Percentiles rank a stretch among this genome's conserved stretches.
phyloP scores from a whole-genome alignment of 2,888 invertebrate genomes.

The Watsonalla cultraria region DNA sequence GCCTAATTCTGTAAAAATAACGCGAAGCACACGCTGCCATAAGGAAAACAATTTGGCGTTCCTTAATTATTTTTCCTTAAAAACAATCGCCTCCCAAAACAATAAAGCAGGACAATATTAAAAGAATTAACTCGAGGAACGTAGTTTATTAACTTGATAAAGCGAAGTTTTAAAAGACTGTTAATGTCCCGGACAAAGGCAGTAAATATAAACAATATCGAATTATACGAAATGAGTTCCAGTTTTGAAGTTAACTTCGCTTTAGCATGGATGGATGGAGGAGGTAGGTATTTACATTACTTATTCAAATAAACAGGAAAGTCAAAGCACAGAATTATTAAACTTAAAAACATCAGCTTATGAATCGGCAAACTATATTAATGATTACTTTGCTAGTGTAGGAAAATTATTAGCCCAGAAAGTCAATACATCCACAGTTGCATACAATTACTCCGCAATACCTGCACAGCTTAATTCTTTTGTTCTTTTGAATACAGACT shows the following conservation, averaged over 20 bases:
- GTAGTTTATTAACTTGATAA: constrained; percentile 14
- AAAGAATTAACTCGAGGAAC: neutral
- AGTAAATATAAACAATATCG: constrained; percentile 22
- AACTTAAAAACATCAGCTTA: too few relatives aligned
- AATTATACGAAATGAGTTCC: constrained; percentile 17
- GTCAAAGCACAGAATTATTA: too few relatives aligned
- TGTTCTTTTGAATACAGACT: too few relatives aligned
- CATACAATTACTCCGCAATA: too few relatives aligned
- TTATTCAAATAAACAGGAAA: too few relatives aligned
- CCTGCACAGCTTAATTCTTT: too few relatives aligned
- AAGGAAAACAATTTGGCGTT: neutral
- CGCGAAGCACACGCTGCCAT: neutral
- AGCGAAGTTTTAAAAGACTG: constrained; percentile 14
- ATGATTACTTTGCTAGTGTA: too few relatives aligned
- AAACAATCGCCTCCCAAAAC: neutral
- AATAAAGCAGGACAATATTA: neutral
- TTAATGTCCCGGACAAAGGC: constrained; percentile 18
- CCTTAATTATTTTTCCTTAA: neutral
- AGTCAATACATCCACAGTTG: too few relatives aligned
- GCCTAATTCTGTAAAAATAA: neutral
- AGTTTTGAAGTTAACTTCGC: constrained; percentile 18
- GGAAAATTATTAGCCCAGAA: too few relatives aligned
- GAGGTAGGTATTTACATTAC: too few relatives aligned
- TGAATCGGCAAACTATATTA: too few relatives aligned
- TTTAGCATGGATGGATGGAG: neutral